Conservation (phyloP, 1,140 invertebrate genomes). For the Periplaneta americana region DNA sequence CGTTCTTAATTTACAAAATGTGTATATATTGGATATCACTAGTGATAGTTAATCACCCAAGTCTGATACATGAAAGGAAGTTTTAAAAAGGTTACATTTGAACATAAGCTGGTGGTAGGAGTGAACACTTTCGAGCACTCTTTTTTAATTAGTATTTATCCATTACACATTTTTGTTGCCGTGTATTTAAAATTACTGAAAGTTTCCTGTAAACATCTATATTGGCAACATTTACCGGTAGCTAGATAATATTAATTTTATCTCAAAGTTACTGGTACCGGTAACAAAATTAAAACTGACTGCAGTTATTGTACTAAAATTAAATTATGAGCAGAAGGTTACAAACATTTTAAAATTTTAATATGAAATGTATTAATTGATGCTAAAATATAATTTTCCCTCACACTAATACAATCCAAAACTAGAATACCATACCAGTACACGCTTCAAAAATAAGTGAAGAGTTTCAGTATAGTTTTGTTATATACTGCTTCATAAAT, state of each 20-base stretch:
- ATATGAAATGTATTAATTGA: not conserved
- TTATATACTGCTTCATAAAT: too few relatives aligned
- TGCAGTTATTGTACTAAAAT: not conserved
- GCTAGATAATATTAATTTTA: not conserved
- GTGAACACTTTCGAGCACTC: not conserved
- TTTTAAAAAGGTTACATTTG: not conserved
- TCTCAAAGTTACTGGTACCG: too few relatives aligned
- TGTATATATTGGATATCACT: not conserved
- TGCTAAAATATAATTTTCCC: not conserved
- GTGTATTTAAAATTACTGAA: not conserved
- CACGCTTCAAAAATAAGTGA: too few relatives aligned
- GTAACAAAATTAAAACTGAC: not conserved
- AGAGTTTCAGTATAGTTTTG: too few relatives aligned
- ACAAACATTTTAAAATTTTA: not conserved
- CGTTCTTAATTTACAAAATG: not conserved
- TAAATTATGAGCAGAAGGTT: not conserved
- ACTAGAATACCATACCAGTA: too few relatives aligned
- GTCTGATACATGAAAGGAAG: not conserved
- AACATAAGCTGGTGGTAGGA: not conserved
- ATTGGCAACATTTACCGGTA: not conserved
- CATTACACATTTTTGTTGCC: not conserved
- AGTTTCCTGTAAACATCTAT: not conserved
- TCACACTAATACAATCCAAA: not conserved
- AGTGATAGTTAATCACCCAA: not conserved
- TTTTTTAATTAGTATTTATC: not conserved